phyloP scores from a whole-genome alignment of 2,113 vertebrate genomes.

The Suricata suricatta region DNA sequence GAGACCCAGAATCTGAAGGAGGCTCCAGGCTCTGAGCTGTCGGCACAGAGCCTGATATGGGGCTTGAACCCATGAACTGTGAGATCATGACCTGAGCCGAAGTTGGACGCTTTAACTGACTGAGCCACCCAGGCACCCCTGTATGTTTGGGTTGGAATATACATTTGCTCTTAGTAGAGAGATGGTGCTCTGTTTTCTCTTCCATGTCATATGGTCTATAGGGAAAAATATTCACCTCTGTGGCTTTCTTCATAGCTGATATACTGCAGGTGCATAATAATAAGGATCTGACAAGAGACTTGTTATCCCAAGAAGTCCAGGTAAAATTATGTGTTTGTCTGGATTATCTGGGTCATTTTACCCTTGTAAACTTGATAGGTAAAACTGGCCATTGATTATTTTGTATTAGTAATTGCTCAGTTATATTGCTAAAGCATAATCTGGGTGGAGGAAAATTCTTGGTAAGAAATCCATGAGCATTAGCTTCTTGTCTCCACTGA shows the following conservation, averaged over 20 bases:
- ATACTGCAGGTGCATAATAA: background rate
- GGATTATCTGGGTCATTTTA: background rate
- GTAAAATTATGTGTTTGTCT: background rate
- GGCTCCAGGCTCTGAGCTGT: too few species aligned
- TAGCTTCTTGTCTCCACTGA: background rate
- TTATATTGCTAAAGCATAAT: background rate
- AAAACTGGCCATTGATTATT: background rate
- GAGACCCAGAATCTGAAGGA: too few species aligned
- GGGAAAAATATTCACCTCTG: background rate
- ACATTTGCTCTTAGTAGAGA: background rate
- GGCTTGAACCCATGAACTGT: too few species aligned
- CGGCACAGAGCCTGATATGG: too few species aligned
- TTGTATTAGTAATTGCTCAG: background rate
- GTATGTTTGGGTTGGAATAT: background rate
- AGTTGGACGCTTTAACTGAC: rapidly evolving
- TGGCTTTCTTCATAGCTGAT: background rate
- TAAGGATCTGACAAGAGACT: background rate
- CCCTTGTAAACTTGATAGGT: background rate
- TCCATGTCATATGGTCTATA: background rate
- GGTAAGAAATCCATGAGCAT: background rate
- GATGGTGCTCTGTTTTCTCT: background rate
- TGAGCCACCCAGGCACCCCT: too few species aligned
- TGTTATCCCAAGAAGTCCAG: background rate
- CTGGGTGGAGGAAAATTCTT: background rate
- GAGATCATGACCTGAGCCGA: too few species aligned